These are phyloP conservation scores for Lycocerus yunnanus DNA, from an alignment of 2,888 invertebrate species.

Conservation along the genomic window DNA sequence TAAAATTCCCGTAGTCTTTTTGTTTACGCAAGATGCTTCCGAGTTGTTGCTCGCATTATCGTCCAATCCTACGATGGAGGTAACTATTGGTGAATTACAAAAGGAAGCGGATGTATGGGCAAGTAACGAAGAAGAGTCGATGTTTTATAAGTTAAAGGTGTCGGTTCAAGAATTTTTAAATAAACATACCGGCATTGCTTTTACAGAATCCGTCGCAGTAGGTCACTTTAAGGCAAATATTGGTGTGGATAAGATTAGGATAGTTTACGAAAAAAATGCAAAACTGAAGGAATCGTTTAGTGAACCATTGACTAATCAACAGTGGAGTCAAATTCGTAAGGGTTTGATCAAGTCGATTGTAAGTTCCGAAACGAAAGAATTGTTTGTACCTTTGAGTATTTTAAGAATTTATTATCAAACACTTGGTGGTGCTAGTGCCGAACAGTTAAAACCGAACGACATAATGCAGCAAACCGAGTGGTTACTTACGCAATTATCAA, in stretches of 20 bases:
- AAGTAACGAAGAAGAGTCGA: constrained; percentile 55
- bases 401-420: constrained; percentile 52
- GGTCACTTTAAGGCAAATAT: constrained; percentile 51
- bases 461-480: constrained; percentile 49
- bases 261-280: constrained; percentile 41
- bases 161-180: constrained; percentile 56
- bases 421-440: constrained; percentile 43
- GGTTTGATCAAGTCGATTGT: constrained; percentile 50
- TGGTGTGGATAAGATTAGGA: constrained; percentile 48
- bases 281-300: constrained; percentile 32
- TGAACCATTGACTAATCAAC: constrained; percentile 41
- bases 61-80: constrained; percentile 60
- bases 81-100: constrained; percentile 61
- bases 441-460: constrained; percentile 44
- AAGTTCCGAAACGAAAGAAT: constrained; percentile 47
- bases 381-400: constrained; percentile 51
- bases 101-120: constrained; percentile 54
- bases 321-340: constrained; percentile 51
- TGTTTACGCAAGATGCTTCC: constrained; percentile 78
- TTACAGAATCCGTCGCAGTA: constrained; percentile 47
- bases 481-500: constrained; percentile 49
- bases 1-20: constrained; percentile 87
- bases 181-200: constrained; percentile 52
- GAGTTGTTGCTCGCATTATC: constrained; percentile 66
- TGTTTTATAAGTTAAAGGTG: constrained; percentile 54